Conservation (phyloP, 2,888 invertebrate species). For the Rhorus exstirpatorius region DNA sequence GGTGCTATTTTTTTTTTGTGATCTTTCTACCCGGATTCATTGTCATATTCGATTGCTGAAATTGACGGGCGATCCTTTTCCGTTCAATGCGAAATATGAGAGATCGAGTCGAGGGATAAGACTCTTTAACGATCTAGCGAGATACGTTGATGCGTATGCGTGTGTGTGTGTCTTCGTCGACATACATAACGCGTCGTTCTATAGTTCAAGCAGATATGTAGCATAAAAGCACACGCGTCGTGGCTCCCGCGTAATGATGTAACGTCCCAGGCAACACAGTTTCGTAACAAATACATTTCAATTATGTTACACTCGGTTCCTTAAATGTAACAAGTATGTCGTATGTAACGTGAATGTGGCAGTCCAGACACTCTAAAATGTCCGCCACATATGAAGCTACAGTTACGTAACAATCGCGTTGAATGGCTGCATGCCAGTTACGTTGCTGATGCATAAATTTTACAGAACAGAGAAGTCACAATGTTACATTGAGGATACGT, state of each 20-base stretch:
- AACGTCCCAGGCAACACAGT: too few species aligned
- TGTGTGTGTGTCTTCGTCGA: neutral
- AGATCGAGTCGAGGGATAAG: neutral
- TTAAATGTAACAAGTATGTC: too few species aligned
- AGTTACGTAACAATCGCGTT: too few species aligned
- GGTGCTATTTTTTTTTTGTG: neutral
- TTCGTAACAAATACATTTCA: too few species aligned
- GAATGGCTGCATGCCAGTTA: too few species aligned
- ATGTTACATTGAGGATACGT: too few species aligned
- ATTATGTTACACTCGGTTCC: too few species aligned
- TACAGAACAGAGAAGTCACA: too few species aligned
- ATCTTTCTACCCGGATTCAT: neutral
- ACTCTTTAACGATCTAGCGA: constrained; percentile 46
- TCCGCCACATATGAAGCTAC: too few species aligned
- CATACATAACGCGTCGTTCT: constrained; percentile 7
- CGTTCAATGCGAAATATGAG: constrained; percentile 1
- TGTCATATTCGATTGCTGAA: constrained; percentile 14
- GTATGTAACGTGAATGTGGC: too few species aligned
- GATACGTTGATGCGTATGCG: constrained; percentile 38
- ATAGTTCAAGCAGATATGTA: neutral
- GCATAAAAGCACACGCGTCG: constrained; percentile 22
- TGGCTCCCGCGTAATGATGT: constrained; percentile 56
- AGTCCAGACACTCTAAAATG: too few species aligned
- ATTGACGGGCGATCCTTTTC: constrained; percentile 25
- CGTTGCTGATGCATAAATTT: too few species aligned